Evolutionary conservation across 1,140 invertebrate species (phyloP), one percentile per base, ranked within the genome.

Genomic region (Bombus cullumanus): DNA sequence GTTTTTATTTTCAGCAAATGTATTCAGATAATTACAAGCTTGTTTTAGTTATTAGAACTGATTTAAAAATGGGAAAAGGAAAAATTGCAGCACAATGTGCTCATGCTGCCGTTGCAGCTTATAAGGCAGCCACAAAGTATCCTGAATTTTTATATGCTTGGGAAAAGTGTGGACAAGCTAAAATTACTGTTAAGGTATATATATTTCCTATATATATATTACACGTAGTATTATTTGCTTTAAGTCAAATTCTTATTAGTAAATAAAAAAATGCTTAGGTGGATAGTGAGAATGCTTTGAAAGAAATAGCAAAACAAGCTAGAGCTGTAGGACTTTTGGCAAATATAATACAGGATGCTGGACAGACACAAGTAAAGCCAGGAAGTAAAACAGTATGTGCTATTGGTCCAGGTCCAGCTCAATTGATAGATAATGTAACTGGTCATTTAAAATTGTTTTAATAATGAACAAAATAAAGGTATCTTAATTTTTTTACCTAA

Each of bases 21-120:
- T 39, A 43, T 75, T 43, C 41, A 18, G 79, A 81, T 47, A 47
- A 97, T 91, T 97, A 96, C 84, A 98, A 98, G 96, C 95, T 99
- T 94, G 97, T 99, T 3, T 93, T 99, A 72, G 97, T 99, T 39
- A 97, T 99, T 5, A 96, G 98, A 92, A 98, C 97, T 92, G 98
- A 99, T 93, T 95, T 99, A 1, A 98, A 98, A 94, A 99, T 99
- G 98, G 97, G 97, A 34, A 99, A 98, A 96, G 98, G 98, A 28
- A 99, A 99, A 96, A 97, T 98, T 71, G 98, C 98, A 53, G 98
- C 98, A 8, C 98, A 99, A 94, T 99, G 98, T 96, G 96, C 97
- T 68, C 98, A 99, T 96, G 98, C 98, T 75, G 97, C 98, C 13
- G 97, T 98, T 39, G 96, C 96, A 71, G 98, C 97, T 5, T 98